These are phyloP conservation scores for Scaptomyza polygonia DNA, from an alignment of 2,888 invertebrate species.

Conservation along the genomic window DNA sequence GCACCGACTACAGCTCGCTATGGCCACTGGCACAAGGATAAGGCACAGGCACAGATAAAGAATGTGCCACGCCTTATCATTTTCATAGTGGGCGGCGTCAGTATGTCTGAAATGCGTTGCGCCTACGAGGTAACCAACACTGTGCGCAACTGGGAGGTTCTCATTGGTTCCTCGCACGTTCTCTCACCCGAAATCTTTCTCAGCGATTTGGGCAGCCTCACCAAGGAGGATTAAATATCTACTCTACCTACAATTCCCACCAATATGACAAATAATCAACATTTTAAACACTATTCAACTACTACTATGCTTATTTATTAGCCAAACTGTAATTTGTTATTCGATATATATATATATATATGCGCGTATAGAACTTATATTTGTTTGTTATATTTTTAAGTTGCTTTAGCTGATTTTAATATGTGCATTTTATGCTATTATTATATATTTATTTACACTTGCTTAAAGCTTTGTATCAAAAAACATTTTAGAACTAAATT, in stretches of 20 bases:
- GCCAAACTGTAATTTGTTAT: constrained; percentile 54
- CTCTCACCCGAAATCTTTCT: constrained; percentile 98
- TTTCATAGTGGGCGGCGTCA: constrained; percentile 97
- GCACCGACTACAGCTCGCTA: constrained; percentile 98
- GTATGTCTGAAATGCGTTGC: constrained; percentile 98
- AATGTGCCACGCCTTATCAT: constrained; percentile 98
- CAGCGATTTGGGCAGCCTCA: constrained; percentile 89
- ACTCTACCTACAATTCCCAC: background rate
- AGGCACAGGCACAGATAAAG: constrained; percentile 96
- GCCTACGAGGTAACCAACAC: constrained; percentile 99
- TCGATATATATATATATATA: constrained; percentile 14
- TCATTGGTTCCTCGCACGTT: constrained; percentile 98
- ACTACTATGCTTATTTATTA: constrained; percentile 46
- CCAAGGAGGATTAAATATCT: constrained; percentile 83
- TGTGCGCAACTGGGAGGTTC: constrained; percentile 99
- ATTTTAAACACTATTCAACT: constrained; percentile 5
- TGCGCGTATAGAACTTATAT: too few species aligned
- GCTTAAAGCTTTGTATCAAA: background rate
- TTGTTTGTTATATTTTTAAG: background rate
- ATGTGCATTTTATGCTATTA: background rate
- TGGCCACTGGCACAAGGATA: constrained; percentile 99
- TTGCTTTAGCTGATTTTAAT: background rate
- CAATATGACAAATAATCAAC: background rate
- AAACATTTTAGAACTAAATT: background rate
- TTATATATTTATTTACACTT: constrained; percentile 2